Evolutionary conservation across 2,888 invertebrate species (phyloP).

Genomic region (Euzetes globulus): DNA sequence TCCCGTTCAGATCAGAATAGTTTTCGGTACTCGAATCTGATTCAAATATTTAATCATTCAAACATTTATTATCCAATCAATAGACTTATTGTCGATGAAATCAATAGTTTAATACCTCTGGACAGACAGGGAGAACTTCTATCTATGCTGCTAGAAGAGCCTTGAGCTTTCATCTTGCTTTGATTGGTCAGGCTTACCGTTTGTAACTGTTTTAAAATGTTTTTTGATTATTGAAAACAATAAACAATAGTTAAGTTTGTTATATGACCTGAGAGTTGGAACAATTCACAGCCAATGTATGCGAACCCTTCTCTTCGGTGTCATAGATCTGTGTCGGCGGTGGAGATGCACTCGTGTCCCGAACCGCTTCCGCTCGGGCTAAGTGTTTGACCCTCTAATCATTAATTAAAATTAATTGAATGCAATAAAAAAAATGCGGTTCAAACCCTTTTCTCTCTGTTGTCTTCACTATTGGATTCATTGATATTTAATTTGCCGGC

Average conservation of each 20-base stretch:
- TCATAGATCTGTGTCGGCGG: slow-evolving; percentile 3
- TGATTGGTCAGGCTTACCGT: background rate
- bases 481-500: too few species aligned
- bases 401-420: background rate
- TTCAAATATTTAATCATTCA: too few species aligned
- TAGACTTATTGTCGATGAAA: too few species aligned
- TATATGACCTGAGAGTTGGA: background rate
- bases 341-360: slow-evolving; percentile 32
- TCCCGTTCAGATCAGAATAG: slow-evolving; percentile 62
- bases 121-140: slow-evolving; percentile 49
- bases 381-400: slow-evolving; percentile 25
- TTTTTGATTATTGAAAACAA: background rate
- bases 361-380: slow-evolving; percentile 20
- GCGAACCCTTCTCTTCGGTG: background rate
- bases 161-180: slow-evolving; percentile 28
- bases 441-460: background rate
- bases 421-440: too few species aligned
- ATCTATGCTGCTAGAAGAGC: slow-evolving; percentile 26
- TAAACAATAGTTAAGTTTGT: background rate
- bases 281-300: background rate
- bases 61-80: background rate
- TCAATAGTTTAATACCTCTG: slow-evolving; percentile 49
- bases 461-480: background rate
- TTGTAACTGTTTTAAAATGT: background rate
- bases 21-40: slow-evolving; percentile 67